A percentile compares a stretch with the other conserved stretches of the same genome.
phyloP scores from a whole-genome alignment of 2,113 vertebrate genomes.

The Loxodonta africana region DNA sequence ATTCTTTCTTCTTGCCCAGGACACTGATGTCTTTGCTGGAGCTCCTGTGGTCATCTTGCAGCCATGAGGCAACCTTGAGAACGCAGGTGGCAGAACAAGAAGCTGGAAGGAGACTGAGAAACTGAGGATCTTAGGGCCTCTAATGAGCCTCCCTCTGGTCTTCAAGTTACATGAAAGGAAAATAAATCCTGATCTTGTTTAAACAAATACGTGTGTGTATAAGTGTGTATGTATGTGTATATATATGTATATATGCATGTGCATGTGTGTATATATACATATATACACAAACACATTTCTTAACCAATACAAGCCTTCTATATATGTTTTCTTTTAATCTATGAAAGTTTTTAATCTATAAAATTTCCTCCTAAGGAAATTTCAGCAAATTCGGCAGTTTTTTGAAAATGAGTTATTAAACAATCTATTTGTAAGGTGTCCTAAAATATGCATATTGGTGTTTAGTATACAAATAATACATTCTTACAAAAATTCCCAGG shows the following conservation, averaged over 20 bases:
- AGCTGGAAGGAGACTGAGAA: neutral
- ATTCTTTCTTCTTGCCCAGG: neutral
- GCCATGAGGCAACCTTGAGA: neutral
- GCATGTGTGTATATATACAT: neutral
- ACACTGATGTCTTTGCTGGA: neutral
- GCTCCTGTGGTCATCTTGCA: neutral
- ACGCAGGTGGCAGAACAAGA: neutral
- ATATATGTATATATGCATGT: no score
- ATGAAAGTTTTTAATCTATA: slow-evolving; percentile 1
- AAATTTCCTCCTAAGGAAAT: neutral
- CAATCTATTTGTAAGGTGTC: neutral
- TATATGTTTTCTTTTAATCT: neutral
- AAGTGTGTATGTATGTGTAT: neutral
- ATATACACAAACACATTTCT: neutral
- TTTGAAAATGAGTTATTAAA: slow-evolving; percentile 59
- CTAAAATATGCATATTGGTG: neutral
- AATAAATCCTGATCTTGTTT: neutral
- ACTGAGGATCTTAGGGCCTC: neutral
- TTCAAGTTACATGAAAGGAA: neutral
- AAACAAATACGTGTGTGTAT: neutral
- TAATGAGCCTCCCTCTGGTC: neutral
- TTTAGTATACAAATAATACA: neutral
- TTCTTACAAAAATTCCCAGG: neutral
- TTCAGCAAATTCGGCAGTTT: slow-evolving; percentile 29
- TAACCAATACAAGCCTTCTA: neutral